phyloP scores from a whole-genome alignment of 2,888 invertebrate genomes.

The Cactoblastis cactorum region DNA sequence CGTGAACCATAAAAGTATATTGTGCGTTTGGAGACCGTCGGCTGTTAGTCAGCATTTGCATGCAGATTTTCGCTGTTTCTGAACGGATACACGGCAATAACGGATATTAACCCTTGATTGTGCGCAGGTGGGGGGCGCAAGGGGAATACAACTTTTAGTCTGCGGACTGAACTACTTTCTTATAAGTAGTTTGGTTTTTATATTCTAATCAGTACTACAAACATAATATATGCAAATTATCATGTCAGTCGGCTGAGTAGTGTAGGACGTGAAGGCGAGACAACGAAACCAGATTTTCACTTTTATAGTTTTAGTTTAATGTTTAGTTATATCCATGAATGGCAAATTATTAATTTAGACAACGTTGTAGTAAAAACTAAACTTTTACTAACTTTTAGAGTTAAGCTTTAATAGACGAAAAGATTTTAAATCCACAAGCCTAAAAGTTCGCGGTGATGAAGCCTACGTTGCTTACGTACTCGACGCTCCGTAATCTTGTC shows the following conservation, averaged over 20 bases:
- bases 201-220: no score
- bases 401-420: neutral
- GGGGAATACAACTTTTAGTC: neutral
- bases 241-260: no score
- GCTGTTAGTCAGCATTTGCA: slow-evolving; percentile 77
- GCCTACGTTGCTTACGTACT: slow-evolving; percentile 29
- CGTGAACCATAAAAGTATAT: slow-evolving; percentile 75
- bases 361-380: no score
- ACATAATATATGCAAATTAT: no score
- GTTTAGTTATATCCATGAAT: no score
- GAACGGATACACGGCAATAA: slow-evolving; percentile 25
- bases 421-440: neutral
- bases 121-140: slow-evolving; percentile 18
- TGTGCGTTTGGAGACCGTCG: slow-evolving; percentile 73
- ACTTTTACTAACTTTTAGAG: no score
- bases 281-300: no score
- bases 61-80: slow-evolving; percentile 55
- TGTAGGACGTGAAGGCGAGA: no score
- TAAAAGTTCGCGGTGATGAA: neutral
- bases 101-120: slow-evolving; percentile 26
- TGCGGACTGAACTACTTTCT: neutral
- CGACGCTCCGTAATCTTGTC: slow-evolving; percentile 33
- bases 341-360: no score
- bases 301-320: no score
- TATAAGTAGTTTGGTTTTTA: no score